Evolutionary conservation across 2,888 invertebrate species (phyloP), one percentile per base, ranked within the genome.

Genomic region (Pasiphila rectangulata): DNA sequence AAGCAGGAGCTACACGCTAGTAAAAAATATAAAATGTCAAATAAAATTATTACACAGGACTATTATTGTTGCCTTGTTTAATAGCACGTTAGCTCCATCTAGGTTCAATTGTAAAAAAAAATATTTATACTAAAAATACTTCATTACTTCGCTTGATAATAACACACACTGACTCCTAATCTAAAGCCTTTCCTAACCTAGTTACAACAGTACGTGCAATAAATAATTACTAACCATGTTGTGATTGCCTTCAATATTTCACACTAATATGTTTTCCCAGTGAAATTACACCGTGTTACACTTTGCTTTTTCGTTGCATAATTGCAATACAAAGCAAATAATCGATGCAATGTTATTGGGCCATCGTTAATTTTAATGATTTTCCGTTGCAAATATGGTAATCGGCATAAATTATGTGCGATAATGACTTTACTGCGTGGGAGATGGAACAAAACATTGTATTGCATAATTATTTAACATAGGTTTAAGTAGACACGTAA

Each of bases 371-470:
- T 51, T 53, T 54, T 47, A 38, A 45, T 46, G 24, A 43, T 59
- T 56, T 54, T 54, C 46, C 54, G 47, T 38, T 46, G 41, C 24
- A 38, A 46, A 27, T 50, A 50, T 35, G 50, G 48, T 54, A 50
- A 55, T 50, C 30, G 12, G 42, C 41, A 51, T 58, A 54, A 56
- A 59, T 57, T 53, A 56, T 55, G 29, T 45, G 38, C 16, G 51
- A 40, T 50, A 50, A 57, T 54, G 35, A 38, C 45, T 54, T 32
- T 38, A 20, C 48, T 24, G 32, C 38, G 50, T 23, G 39, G 30
- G 34, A 30, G 21, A 43, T 43, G 29, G 24, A 45, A 42, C n/a
- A n/a, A n/a, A n/a, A n/a, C 70, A 64, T 70, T 69, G n/a, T 61
- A 57, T 60, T 51, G 54, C 46, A 55, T 42, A n/a, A n/a, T n/a